Base-by-base conservation (phyloP, 2,113 vertebrate genomes). In the Alaudala cheleensis region DNA sequence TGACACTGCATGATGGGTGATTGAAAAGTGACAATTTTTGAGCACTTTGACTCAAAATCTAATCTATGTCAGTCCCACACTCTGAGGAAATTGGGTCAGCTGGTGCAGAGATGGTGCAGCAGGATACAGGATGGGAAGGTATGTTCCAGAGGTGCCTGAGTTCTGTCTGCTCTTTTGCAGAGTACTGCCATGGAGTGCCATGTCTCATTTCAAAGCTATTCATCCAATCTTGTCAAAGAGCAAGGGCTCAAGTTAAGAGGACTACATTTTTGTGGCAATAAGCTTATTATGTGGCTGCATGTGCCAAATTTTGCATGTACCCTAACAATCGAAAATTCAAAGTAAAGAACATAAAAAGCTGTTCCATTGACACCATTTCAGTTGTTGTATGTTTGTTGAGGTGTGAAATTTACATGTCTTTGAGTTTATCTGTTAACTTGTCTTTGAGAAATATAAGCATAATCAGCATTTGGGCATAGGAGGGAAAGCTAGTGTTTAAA, bases 211-310 rank as follows among this genome's bases (percentile, higher is more conserved):
- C 42, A 49, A 33, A 92, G 24, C 37, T 81, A 5, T 60, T 83
- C 11, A 60, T 69, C 26, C 49, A 57, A 0, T 49, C 42, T 81
- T 85, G 26, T 39, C 56, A 39, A 53, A 77, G 24, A 65, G 8
- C 62, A 69, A 31, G 25, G 26, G 66, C 33, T 86, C 23, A 56
- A 24, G 40, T 53, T 69, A 89, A 60, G 72, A 65, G 11, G 24
- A 47, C 54, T 51, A 10, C 40, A 25, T 50, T 86, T 92, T 37
- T 65, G 11, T 72, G 39, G 37, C 53, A 33, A 39, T 58, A 81
- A 51, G 20, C n/a, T 26, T 78, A 2, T 50, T 66, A 42, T 5
- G 9, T 61, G n/a, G 50, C 22, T 0, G 0, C 25, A n/a, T 57
- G 25, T 84, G 34, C 24, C 58, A 69, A 57, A 57, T 54, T 86